A percentile compares a stretch with the other conserved stretches of the same genome.
Evolutionary conservation across 2,113 vertebrate genomes (phyloP).

Genomic region (Pomatorhinus ruficollis): DNA sequence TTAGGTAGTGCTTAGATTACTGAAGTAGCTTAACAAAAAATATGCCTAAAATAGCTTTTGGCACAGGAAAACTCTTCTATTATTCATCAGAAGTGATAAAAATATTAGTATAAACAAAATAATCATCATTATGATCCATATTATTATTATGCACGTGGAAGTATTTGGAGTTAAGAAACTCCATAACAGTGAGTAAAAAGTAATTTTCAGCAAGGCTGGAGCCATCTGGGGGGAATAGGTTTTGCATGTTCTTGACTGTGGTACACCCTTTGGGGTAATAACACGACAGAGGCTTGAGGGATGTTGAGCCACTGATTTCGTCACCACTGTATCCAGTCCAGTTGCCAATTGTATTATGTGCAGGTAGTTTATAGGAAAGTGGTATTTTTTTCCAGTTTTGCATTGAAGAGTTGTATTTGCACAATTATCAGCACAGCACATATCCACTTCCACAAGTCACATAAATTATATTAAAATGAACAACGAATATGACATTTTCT

Average conservation of each 20-base stretch:
- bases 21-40: background rate
- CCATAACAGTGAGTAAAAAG: background rate
- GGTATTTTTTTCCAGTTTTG: fast-evolving
- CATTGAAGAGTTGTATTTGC: background rate
- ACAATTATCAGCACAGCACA: background rate
- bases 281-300: background rate
- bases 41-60: background rate
- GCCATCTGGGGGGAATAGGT: background rate
- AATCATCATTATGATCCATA: background rate
- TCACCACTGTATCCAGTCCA: background rate
- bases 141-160: background rate
- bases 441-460: background rate
- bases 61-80: background rate
- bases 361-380: background rate
- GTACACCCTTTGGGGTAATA: fast-evolving
- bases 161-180: background rate
- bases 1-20: background rate
- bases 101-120: background rate
- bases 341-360: background rate
- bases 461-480: background rate
- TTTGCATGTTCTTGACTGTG: background rate
- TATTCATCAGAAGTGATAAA: background rate
- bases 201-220: background rate
- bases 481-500: background rate
- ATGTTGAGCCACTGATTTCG: background rate